Base-by-base conservation (phyloP, 2,113 vertebrate genomes). In the Bombycilla garrulus region DNA sequence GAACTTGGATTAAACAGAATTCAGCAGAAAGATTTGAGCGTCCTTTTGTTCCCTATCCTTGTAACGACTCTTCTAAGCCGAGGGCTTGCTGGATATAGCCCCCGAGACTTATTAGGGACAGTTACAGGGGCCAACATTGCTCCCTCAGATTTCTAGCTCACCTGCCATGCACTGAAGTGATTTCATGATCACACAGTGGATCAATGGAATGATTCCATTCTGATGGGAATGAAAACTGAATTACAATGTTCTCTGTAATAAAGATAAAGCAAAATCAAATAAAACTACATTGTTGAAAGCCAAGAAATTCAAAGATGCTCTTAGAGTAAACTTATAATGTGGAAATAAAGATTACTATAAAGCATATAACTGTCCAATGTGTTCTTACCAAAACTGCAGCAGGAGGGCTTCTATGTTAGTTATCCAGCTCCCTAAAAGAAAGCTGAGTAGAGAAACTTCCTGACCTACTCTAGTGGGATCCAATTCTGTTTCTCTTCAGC, bases 41-140 rank as follows among this genome's bases (percentile, higher is more conserved):
- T n/a, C n/a, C n/a, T n/a, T n/a, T n/a, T n/a, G n/a, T n/a, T n/a
- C n/a, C n/a, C n/a, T n/a, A n/a, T n/a, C n/a, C n/a, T n/a, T n/a
- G n/a, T n/a, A n/a, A n/a, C n/a, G n/a, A n/a, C n/a, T n/a, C n/a
- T n/a, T n/a, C n/a, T n/a, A n/a, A n/a, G n/a, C n/a, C n/a, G n/a
- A n/a, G n/a, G n/a, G n/a, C n/a, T n/a, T n/a, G n/a, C n/a, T n/a
- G n/a, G n/a, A n/a, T n/a, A n/a, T n/a, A n/a, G n/a, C n/a, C n/a
- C n/a, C n/a, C n/a, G n/a, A n/a, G n/a, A n/a, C n/a, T n/a, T n/a
- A n/a, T n/a, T n/a, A n/a, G n/a, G n/a, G n/a, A n/a, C n/a, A n/a
- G n/a, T n/a, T n/a, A n/a, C n/a, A n/a, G n/a, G n/a, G n/a, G 15
- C 11, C 38, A 62, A 19, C 0, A 0, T 31, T 51, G 17, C 3